phyloP scores from a whole-genome alignment of 2,797 vertebrate species.

The Amniataba percoides region DNA sequence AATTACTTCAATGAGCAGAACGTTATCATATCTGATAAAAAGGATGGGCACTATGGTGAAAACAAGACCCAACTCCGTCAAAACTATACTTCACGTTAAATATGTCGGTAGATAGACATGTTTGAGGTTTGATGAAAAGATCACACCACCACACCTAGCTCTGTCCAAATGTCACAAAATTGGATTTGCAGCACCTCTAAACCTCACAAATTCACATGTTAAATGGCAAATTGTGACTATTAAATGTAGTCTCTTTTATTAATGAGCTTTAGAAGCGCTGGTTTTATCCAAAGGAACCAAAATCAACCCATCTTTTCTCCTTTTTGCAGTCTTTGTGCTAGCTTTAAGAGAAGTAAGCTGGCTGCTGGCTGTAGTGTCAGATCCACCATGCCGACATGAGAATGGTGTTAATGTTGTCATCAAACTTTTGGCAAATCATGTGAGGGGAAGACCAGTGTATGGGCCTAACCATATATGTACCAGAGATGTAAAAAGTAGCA shows the following conservation, averaged over 20 bases:
- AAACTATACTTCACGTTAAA: background rate
- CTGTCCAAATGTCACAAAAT: background rate
- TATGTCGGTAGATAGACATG: background rate
- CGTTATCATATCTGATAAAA: background rate
- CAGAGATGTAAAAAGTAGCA: no score
- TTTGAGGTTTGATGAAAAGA: background rate
- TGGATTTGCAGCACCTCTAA: background rate
- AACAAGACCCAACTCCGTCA: background rate
- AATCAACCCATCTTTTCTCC: background rate
- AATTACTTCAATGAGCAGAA: background rate
- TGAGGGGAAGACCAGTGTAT: constrained; percentile 8
- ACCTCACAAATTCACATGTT: background rate
- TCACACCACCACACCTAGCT: background rate
- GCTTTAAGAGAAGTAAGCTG: background rate
- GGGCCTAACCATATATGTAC: background rate
- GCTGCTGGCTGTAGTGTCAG: background rate
- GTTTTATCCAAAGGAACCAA: background rate
- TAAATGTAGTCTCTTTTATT: background rate
- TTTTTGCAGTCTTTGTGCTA: background rate
- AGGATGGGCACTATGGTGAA: background rate
- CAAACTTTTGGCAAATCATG: constrained; percentile 19
- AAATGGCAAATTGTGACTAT: background rate
- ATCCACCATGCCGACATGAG: background rate
- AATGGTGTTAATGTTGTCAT: constrained; percentile 6
- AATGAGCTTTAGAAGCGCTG: background rate